Conservation (phyloP, 2,113 vertebrate species). For the Corvus moneduloides region DNA sequence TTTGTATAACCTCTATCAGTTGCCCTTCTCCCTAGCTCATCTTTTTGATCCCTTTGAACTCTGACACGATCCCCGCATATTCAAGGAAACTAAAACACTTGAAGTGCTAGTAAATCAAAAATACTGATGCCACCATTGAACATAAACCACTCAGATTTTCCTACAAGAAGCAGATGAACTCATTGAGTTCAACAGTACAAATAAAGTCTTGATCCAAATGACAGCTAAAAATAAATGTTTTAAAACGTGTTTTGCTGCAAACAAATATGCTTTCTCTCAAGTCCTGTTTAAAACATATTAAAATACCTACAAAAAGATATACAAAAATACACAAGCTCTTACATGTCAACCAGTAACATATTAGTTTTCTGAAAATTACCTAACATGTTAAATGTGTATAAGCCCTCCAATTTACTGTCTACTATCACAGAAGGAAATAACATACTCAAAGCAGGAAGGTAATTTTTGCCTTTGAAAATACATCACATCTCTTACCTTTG, state of each 20-base stretch:
- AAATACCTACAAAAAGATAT: not conserved
- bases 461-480: not conserved
- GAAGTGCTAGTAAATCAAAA: not conserved
- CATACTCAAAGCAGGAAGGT: not conserved
- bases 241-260: not conserved
- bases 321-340: not conserved
- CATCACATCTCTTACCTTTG: not conserved
- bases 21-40: not conserved
- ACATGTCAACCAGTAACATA: not conserved
- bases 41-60: not conserved
- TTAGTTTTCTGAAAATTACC: not conserved
- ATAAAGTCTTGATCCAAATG: not conserved
- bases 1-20: not conserved
- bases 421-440: not conserved
- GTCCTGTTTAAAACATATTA: not conserved
- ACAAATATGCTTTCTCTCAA: not conserved
- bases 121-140: not conserved
- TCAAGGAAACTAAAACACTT: not conserved
- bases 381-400: not conserved
- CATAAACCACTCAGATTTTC: not conserved
- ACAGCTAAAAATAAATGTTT: not conserved
- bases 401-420: not conserved
- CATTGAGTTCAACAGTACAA: not conserved
- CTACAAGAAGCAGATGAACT: not conserved
- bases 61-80: not conserved